Evolutionary conservation across 2,113 vertebrate species (phyloP).

Genomic region (Cygnus atratus): DNA sequence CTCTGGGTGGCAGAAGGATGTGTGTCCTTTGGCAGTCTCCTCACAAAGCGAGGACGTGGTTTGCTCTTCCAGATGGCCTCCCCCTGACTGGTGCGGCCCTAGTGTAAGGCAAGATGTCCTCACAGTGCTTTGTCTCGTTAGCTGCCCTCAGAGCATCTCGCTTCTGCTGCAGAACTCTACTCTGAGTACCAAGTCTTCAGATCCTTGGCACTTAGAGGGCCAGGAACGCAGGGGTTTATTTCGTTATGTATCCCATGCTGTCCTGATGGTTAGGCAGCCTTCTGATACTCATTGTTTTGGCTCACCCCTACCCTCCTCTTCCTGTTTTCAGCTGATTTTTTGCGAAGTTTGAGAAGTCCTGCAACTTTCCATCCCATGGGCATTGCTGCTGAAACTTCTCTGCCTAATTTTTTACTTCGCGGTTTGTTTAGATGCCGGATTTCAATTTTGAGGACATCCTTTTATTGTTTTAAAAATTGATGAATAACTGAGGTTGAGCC

Average conservation of each 20-base stretch:
- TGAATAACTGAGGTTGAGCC: not conserved
- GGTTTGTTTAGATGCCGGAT: not conserved
- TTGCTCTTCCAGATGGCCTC: not conserved
- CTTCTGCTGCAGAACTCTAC: rapidly evolving
- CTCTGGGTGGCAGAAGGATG: not conserved
- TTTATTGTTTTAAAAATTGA: not conserved
- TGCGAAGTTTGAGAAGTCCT: not conserved
- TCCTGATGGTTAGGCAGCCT: not conserved
- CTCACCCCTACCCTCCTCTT: not conserved
- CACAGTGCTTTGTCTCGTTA: not conserved
- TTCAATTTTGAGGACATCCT: not conserved
- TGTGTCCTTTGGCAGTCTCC: not conserved
- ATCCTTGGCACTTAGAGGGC: not conserved
- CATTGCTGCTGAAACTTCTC: not conserved
- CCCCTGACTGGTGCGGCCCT: not conserved
- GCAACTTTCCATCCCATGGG: not conserved
- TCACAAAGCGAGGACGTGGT: rapidly evolving
- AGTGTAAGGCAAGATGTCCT: rapidly evolving
- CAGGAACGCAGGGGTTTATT: not conserved
- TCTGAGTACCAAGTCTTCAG: not conserved
- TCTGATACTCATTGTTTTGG: not conserved
- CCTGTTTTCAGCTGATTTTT: not conserved
- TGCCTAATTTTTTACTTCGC: not conserved
- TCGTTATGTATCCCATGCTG: not conserved
- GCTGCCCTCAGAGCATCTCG: not conserved